phyloP scores from a whole-genome alignment of 2,797 vertebrate species.

The Myotis myotis region DNA sequence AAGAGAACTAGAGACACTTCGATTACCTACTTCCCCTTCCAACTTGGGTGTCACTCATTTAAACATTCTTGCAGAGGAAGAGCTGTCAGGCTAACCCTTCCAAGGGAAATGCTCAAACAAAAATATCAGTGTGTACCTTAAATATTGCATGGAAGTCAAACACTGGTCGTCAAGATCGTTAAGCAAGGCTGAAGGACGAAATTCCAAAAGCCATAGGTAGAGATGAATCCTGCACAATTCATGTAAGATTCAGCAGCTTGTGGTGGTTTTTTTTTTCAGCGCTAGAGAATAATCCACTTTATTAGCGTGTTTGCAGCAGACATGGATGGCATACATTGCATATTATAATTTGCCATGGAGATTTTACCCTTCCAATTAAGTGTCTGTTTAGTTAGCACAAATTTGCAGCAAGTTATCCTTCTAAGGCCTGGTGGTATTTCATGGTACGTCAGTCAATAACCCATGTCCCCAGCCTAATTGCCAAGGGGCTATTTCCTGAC shows the following conservation, averaged over 20 bases:
- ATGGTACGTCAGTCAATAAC: constrained; percentile 72
- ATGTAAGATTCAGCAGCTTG: background rate
- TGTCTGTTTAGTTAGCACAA: constrained; percentile 56
- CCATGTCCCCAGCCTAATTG: constrained; percentile 63
- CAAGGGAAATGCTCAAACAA: constrained; percentile 23
- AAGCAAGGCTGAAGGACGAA: background rate
- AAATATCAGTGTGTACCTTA: background rate
- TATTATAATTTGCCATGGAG: constrained; percentile 63
- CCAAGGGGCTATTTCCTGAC: constrained; percentile 54
- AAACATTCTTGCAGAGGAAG: constrained; percentile 12
- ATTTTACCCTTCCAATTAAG: constrained; percentile 62
- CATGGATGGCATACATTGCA: constrained; percentile 9
- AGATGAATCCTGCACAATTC: background rate
- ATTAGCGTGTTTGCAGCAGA: background rate
- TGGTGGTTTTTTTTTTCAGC: background rate
- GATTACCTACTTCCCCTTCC: constrained; percentile 46
- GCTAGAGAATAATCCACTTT: constrained; percentile 13
- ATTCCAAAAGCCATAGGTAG: background rate
- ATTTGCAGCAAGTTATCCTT: constrained; percentile 41
- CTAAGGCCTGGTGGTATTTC: constrained; percentile 72
- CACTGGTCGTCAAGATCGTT: constrained; percentile 33
- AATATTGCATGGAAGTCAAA: constrained; percentile 33
- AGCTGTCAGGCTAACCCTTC: background rate
- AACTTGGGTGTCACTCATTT: constrained; percentile 2
- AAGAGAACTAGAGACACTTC: constrained; percentile 60